Evolutionary conservation across 2,888 invertebrate genomes (phyloP).

Genomic region (Ceraclea dissimilis): DNA sequence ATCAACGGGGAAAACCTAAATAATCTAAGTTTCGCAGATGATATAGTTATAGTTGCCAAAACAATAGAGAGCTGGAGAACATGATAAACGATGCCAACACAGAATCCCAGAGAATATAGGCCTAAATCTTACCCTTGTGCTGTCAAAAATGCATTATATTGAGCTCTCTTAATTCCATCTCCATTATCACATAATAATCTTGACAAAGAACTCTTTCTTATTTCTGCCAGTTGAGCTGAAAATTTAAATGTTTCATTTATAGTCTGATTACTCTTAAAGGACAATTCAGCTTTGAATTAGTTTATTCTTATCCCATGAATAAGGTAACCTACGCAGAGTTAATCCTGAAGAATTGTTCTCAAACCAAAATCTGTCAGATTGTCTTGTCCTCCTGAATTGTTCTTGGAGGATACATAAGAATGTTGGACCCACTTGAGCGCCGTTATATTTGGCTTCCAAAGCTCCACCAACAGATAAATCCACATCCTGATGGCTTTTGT

Average conservation of each 20-base stretch:
- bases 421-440: slow-evolving; percentile 77
- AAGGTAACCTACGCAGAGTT: slow-evolving; percentile 7
- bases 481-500: slow-evolving; percentile 65
- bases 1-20: no score
- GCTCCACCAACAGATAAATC: slow-evolving; percentile 87
- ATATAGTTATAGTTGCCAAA: no score
- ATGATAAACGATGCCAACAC: no score
- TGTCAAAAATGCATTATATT: slow-evolving; percentile 3
- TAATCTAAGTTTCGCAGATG: no score
- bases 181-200: slow-evolving; percentile 55
- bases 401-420: slow-evolving; percentile 44
- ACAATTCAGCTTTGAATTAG: no score
- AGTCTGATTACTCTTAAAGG: no score
- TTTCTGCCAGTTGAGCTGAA: slow-evolving; percentile 46
- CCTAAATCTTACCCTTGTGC: not conserved
- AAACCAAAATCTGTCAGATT: slow-evolving; percentile 46
- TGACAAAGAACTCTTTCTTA: slow-evolving; percentile 50
- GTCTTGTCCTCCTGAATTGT: slow-evolving; percentile 42
- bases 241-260: not conserved
- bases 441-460: slow-evolving; percentile 68
- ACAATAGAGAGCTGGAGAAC: no score
- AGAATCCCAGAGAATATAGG: no score
- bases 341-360: slow-evolving; percentile 25
- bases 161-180: slow-evolving; percentile 31
- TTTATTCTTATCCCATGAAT: no score